phyloP scores from a whole-genome alignment of 1,140 invertebrate genomes.

The Plectrocnemia conspersa region DNA sequence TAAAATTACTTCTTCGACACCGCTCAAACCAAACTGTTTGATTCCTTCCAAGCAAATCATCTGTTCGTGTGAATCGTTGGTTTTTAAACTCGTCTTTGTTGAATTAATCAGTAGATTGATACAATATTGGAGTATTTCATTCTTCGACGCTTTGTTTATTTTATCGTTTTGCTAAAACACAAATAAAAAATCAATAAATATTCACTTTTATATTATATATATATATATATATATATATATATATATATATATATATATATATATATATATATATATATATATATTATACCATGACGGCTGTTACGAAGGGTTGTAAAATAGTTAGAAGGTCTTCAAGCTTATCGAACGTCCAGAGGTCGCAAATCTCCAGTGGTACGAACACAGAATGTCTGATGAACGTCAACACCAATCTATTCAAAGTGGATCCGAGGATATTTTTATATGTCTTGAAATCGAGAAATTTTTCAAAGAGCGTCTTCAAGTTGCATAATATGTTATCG shows the following conservation, averaged over 20 bases:
- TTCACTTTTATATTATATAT: too few relatives aligned
- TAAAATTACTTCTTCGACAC: constrained; percentile 49
- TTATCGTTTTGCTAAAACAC: constrained; percentile 40
- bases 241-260: constrained; percentile 1
- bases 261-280: constrained; percentile 12
- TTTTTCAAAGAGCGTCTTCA: constrained; percentile 39
- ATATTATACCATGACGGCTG: constrained; percentile 39
- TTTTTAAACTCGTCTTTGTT: constrained; percentile 50
- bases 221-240: constrained; percentile 30
- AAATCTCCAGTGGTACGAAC: constrained; percentile 39
- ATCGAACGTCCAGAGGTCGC: constrained; percentile 39
- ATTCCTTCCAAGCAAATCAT: constrained; percentile 52
- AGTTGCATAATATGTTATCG: background rate
- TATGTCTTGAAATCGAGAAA: constrained; percentile 44
- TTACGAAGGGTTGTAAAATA: constrained; percentile 39
- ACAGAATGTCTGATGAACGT: constrained; percentile 44
- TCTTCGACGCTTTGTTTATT: constrained; percentile 41
- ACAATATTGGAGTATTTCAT: constrained; percentile 49
- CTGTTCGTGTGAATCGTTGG: constrained; percentile 51
- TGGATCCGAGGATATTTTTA: constrained; percentile 31
- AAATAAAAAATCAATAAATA: constrained; percentile 5
- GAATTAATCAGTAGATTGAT: constrained; percentile 50
- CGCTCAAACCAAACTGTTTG: constrained; percentile 48
- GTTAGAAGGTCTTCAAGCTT: too few relatives aligned
- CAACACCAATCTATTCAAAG: constrained; percentile 39